A percentile compares a stretch with the other conserved stretches of the same genome.
Conservation (phyloP, 2,888 invertebrate genomes). For the Seira sanloemensis region DNA sequence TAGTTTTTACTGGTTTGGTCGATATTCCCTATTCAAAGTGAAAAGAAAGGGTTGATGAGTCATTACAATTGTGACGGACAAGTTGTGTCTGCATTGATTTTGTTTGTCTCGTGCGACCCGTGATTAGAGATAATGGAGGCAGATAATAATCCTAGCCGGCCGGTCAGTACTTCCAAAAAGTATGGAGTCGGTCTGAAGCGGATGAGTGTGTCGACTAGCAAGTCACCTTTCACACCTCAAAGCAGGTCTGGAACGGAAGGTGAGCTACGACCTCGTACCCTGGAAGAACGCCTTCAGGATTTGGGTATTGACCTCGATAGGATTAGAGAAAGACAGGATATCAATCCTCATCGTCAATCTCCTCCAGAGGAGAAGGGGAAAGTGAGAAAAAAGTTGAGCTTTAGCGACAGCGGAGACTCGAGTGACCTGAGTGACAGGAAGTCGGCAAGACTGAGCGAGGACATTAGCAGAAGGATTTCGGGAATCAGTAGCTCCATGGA, state of each 20-base stretch:
- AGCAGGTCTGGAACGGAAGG: neutral
- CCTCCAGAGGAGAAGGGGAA: neutral
- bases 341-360: neutral
- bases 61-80: neutral
- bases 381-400: neutral
- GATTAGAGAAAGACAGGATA: neutral
- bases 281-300: slow-evolving; percentile 20
- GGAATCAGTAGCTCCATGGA: slow-evolving; percentile 33
- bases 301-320: slow-evolving; percentile 24
- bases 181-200: neutral
- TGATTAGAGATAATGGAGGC: neutral
- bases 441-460: slow-evolving; percentile 9
- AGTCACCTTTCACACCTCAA: no score
- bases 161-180: neutral
- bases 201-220: no score
- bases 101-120: neutral
- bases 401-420: neutral
- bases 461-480: slow-evolving; percentile 23
- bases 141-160: neutral
- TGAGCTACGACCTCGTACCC: neutral
- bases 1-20: neutral
- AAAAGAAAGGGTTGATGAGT: no score
- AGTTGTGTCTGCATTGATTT: neutral
- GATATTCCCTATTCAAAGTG: neutral
- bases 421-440: neutral